Evolutionary conservation across 1,140 invertebrate species (phyloP).

Genomic region (Cydia strobilella): DNA sequence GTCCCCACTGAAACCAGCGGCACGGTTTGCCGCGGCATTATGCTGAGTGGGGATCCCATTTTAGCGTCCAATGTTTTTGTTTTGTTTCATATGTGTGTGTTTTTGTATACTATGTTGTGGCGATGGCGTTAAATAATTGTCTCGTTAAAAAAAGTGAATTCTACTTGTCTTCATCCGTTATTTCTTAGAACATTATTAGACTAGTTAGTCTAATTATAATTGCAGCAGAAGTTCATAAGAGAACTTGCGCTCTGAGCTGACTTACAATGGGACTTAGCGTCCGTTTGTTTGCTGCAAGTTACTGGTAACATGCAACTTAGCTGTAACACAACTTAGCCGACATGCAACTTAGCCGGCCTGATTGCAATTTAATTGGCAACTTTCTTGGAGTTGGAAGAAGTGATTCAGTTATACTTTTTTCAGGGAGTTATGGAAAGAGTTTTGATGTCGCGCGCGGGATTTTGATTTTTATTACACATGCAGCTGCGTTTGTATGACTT

Average conservation of each 20-base stretch:
- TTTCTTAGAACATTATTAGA: not conserved
- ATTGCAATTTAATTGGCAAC: constrained; percentile 24
- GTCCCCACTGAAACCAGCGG: too few relatives aligned
- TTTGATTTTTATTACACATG: not conserved
- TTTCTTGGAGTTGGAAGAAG: constrained; percentile 8
- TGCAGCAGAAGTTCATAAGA: constrained; percentile 4
- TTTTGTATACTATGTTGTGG: too few relatives aligned
- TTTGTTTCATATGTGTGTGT: not conserved
- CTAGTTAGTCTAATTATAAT: constrained; percentile 20
- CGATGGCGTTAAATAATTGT: too few relatives aligned
- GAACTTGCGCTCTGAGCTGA: constrained; percentile 26
- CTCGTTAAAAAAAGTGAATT: not conserved
- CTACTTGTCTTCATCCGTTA: not conserved
- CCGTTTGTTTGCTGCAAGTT: constrained; percentile 24
- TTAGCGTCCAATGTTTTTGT: not conserved
- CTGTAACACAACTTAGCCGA: constrained; percentile 12
- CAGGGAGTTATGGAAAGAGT: not conserved
- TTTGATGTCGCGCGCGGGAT: not conserved
- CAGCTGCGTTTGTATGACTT: too few relatives aligned
- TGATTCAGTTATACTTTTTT: constrained; percentile 11
- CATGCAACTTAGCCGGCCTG: constrained; percentile 26
- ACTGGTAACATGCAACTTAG: constrained; percentile 21
- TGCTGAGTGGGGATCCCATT: too few relatives aligned
- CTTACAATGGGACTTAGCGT: constrained; percentile 31
- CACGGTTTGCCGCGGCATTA: too few relatives aligned